Evolutionary conservation across 2,888 invertebrate genomes (phyloP), one percentile per base, ranked within the genome.

Genomic region (Cataglyphis livida): DNA sequence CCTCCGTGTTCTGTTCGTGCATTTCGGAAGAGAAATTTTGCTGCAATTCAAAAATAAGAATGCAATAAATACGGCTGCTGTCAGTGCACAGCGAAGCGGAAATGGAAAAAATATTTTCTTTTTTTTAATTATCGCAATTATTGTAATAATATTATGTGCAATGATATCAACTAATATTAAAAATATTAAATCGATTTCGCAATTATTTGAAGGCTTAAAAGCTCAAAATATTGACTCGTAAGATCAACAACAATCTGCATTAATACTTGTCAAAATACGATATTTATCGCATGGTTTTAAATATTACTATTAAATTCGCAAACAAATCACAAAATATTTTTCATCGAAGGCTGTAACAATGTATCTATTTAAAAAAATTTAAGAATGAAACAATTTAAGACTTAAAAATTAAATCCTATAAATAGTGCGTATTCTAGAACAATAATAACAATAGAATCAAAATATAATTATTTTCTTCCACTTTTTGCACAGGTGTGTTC

Each of bases 31-130:
- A 15, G 35, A 51, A 12, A 18, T 76, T n/a, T 68, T 25, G 25
- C 25, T 66, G 25, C 38, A 48, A n/a, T 38, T 68, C 10, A 51
- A 38, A 76, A n/a, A 76, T 54, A n/a, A 38, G n/a, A 76, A 54
- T 66, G 51, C 51, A 76, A 76, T 38, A 68, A 38, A 44, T 35
- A 32, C n/a, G 48, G 12, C 32, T n/a, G 28, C 12, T 32, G n/a
- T 7, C 51, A 48, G 48, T 6, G 41, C 12, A 41, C 10, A 41
- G 41, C 25, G 0, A 51, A 5, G 2, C 6, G 18, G 7, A n/a
- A 51, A 51, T 51, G 7, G 18, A 15, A n/a, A n/a, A 35, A 35
- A 35, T 35, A 35, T 35, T 25, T 25, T 1, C 1, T 35, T 35
- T 35, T 35, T 32, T 32, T 6, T 0, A 35, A 35, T 35, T 35